These are phyloP conservation scores for Drosophila melanosoma DNA, from an alignment of 2,888 invertebrate genomes.

Conservation along the genomic window DNA sequence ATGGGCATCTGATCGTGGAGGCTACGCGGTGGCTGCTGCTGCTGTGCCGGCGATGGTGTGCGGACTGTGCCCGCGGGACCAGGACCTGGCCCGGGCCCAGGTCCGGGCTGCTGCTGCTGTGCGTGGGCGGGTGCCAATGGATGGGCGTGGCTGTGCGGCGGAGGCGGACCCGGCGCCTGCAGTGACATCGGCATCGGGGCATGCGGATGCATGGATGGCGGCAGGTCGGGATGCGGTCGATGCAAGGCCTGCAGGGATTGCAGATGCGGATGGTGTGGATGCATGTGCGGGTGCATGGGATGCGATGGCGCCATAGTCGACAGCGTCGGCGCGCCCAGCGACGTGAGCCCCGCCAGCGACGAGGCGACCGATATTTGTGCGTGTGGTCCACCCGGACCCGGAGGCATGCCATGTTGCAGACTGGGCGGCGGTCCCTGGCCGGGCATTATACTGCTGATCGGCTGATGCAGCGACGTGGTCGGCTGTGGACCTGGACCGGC, in stretches of 20 bases:
- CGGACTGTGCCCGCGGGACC: conserved; percentile 77
- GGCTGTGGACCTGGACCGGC: conserved; percentile 71
- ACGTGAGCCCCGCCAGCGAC: conserved; percentile 84
- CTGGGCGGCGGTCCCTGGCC: conserved; percentile 59
- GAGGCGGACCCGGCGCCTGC: conserved; percentile 81
- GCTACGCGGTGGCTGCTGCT: conserved; percentile 70
- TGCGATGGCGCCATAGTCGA: conserved; percentile 81
- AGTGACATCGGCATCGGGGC: conserved; percentile 82
- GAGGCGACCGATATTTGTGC: conserved; percentile 84
- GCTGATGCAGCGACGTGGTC: conserved; percentile 71
- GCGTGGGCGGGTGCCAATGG: conserved; percentile 72
- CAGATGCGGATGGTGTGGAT: conserved; percentile 66
- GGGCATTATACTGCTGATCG: conserved; percentile 40
- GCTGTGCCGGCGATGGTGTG: conserved; percentile 83
- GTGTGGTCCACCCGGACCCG: conserved; percentile 69
- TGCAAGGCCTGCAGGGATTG: conserved; percentile 82
- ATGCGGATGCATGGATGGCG: conserved; percentile 84
- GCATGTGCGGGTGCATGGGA: conserved; percentile 75
- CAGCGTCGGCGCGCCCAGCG: conserved; percentile 77
- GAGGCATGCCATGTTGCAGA: conserved; percentile 70
- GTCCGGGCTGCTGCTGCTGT: conserved; percentile 69
- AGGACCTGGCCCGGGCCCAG: conserved; percentile 62
- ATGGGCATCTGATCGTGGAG: conserved; percentile 71
- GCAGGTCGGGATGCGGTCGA: conserved; percentile 84
- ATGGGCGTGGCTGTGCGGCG: conserved; percentile 73